Percentiles rank a stretch among this genome's conserved stretches.
Conservation (phyloP, 2,888 invertebrate genomes). For the Sialis fuliginosa region DNA sequence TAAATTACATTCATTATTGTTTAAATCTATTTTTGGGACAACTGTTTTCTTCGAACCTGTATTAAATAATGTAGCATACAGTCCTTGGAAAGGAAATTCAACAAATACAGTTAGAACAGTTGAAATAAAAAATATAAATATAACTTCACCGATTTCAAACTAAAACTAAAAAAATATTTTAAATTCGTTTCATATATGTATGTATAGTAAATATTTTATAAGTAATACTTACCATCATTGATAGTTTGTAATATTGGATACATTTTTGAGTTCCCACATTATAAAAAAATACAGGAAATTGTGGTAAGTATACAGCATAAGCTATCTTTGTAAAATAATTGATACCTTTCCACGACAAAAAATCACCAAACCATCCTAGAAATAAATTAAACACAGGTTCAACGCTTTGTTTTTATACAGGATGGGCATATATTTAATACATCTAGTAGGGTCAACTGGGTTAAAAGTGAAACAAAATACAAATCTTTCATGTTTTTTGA, state of each 20-base stretch:
- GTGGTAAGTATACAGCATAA: slow-evolving; percentile 40
- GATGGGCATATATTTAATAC: too few species aligned
- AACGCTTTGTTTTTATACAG: slow-evolving; percentile 6
- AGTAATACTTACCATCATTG: slow-evolving; percentile 30
- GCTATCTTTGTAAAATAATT: slow-evolving; percentile 39
- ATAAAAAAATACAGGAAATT: slow-evolving; percentile 46
- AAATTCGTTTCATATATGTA: neutral
- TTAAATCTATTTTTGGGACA: neutral
- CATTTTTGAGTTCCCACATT: slow-evolving; percentile 37
- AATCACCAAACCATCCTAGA: slow-evolving; percentile 27
- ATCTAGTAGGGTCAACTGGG: too few species aligned
- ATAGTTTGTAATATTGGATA: slow-evolving; percentile 29
- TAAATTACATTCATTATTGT: neutral
- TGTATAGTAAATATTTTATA: neutral
- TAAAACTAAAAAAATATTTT: slow-evolving; percentile 18
- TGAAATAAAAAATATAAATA: slow-evolving; percentile 27
- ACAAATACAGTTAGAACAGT: slow-evolving; percentile 32
- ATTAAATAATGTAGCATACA: neutral
- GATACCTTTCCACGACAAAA: slow-evolving; percentile 34
- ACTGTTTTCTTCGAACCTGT: neutral
- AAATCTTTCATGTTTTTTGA: too few species aligned
- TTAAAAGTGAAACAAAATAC: too few species aligned
- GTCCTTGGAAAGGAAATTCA: slow-evolving; percentile 34
- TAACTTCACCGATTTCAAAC: slow-evolving; percentile 32
- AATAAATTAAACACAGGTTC: slow-evolving; percentile 2